Evolutionary conservation across 1,140 invertebrate genomes (phyloP).

Genomic region (Zaprionus lachaisei): DNA sequence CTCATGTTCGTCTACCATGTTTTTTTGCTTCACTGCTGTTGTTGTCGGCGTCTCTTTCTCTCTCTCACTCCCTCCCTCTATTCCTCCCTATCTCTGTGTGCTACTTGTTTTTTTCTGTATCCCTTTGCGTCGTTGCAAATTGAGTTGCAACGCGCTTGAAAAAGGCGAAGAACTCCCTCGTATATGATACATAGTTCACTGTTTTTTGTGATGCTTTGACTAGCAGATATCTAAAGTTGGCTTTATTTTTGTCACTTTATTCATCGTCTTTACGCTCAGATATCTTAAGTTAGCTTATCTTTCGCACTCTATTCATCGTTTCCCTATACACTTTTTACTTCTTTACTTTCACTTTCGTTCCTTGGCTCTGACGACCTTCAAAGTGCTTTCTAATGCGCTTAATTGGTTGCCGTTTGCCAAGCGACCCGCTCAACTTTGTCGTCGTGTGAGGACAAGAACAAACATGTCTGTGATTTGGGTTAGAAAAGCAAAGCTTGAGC

Average conservation of each 20-base stretch:
- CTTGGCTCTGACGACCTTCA: not conserved
- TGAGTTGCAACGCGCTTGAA: conserved; percentile 56
- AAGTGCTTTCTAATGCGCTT: not conserved
- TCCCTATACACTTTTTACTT: not conserved
- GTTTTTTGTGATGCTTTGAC: conserved; percentile 9
- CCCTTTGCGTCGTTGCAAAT: conserved; percentile 38
- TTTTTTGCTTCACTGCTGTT: not conserved
- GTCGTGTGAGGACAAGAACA: conserved; percentile 10
- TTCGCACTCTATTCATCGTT: not conserved
- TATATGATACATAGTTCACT: not conserved
- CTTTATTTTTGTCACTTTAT: not conserved
- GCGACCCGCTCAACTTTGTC: not conserved
- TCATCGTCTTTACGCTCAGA: not conserved
- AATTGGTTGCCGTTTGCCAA: not conserved
- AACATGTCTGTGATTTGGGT: conserved; percentile 15
- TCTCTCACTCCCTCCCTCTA: too few relatives aligned
- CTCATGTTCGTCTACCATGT: not conserved
- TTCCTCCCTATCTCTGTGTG: not conserved
- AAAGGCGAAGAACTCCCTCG: not conserved
- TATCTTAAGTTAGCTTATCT: not conserved
- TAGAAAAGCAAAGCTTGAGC: not conserved
- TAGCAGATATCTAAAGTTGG: conserved; percentile 26
- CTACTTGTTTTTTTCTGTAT: not conserved
- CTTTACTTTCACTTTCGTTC: not conserved
- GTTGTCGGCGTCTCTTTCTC: not conserved